Base-by-base conservation (phyloP, 2,113 vertebrate species). In the Psammodynastes pulverulentus region DNA sequence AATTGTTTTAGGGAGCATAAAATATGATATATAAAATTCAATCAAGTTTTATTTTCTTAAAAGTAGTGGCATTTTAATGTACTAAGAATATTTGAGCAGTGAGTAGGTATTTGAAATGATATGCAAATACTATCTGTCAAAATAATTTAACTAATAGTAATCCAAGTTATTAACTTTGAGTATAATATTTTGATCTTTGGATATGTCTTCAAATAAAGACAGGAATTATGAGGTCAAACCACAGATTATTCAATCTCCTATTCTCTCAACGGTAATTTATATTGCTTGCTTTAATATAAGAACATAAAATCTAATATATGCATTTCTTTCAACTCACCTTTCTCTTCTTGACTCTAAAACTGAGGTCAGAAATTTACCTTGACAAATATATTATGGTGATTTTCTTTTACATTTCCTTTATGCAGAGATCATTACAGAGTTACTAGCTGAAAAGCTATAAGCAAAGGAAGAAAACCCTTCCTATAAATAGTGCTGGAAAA, bases 401-500 rank as follows among this genome's bases (percentile, higher is more conserved):
- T 84, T 19, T 84, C 49, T 84, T 43, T 84, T 86, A 46, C 13
- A 79, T 21, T 34, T 19, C 43, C 29, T 90, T 90, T 88, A 45
- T n/a, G 54, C n/a, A 51, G 87, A 67, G 67, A 85, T 46, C 43
- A 52, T 89, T 86, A 26, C 53, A 92, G 91, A 94, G 90, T 93
- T 4, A 9, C 85, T 91, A 93, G 45, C 17, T 17, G 58, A 95
- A 94, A 94, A 93, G 91, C 94, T 90, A 4, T 95, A 95, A 94
- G 96, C 91, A 94, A 95, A 94, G 95, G 34, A 7, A 95, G 94
- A 94, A 95, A 93, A 92, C 95, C 93, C 93, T 92, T 94, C 96
- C 95, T 96, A 97, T 96, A 97, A 97, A 97, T 95, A 96, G 89
- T 0, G 0, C 92, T 93, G 95, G 95, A 94, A 95, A 97, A 97